phyloP scores from a whole-genome alignment of 2,113 vertebrate species.

The Corythornis vintsioides region DNA sequence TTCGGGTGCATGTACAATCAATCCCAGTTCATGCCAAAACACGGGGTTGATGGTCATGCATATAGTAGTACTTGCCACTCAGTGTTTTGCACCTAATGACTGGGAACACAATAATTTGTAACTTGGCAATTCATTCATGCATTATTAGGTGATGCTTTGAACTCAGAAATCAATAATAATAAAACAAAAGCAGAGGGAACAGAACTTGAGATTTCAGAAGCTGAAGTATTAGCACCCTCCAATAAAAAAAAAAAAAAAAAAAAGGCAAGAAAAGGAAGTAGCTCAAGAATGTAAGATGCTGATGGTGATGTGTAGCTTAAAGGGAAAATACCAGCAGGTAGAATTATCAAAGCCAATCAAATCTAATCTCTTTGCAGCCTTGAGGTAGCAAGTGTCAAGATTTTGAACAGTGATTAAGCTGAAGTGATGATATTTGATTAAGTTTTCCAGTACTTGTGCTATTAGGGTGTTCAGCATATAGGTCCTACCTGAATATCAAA shows the following conservation, averaged over 20 bases:
- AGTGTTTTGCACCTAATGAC: neutral
- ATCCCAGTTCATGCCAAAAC: neutral
- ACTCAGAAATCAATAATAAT: constrained; percentile 63
- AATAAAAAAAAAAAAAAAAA: neutral
- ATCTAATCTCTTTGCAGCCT: constrained; percentile 65
- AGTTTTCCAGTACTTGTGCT: constrained; percentile 71
- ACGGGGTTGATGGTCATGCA: constrained; percentile 6
- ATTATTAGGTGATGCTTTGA: constrained; percentile 7
- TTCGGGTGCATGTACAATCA: neutral
- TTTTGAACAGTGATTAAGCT: constrained; percentile 72
- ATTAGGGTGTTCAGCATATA: constrained; percentile 27
- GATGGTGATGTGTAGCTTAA: constrained; percentile 70
- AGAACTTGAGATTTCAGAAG: constrained; percentile 53
- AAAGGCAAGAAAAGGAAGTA: constrained; percentile 22
- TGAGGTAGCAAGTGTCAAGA: constrained; percentile 70
- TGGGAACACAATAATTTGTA: constrained; percentile 2
- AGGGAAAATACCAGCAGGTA: constrained; percentile 68
- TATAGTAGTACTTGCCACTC: neutral
- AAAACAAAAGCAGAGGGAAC: constrained; percentile 61
- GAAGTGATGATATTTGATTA: constrained; percentile 64
- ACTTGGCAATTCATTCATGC: constrained; percentile 33
- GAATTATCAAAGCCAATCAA: constrained; percentile 76
- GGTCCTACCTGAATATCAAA: constrained; percentile 91
- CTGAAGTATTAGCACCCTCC: constrained; percentile 49
- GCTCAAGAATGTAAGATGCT: constrained; percentile 57